Evolutionary conservation across 2,113 vertebrate genomes (phyloP), one percentile per base, ranked within the genome.

Genomic region (Brachyhypopomus occidentalis): DNA sequence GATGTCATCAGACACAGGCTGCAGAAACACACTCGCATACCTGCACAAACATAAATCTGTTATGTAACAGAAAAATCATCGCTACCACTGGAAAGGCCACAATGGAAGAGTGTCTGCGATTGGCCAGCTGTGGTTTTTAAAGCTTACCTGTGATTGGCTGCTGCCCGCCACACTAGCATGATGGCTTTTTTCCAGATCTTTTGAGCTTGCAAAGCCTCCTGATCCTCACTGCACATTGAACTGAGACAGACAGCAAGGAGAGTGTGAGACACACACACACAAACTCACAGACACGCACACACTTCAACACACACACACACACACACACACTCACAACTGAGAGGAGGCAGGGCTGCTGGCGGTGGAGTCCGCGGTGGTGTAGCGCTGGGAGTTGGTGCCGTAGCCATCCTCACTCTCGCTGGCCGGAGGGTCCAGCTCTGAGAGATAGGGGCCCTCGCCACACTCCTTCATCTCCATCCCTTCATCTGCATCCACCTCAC

Each of bases 101-200:
- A 9, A 20, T 52, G 22, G 4, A 78, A 79, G 8, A 80, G 20
- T 23, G 36, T 23, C 23, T 23, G 55, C 17, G 36, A 5, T 16
- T 60, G 9, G 36, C n/a, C 34, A 75, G n/a, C 17, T 2, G 3
- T 14, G 36, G 2, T 55, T 27, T n/a, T 3, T 58, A 52, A 67
- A 27, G 66, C 88, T 91, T 80, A 97, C 98, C 97, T 97, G 93
- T 99, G 97, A 93, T 99, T 99, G 86, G 98, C 97, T 82, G 98
- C 98, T 55, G 98, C 98, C 91, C 98, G 95, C 98, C 98, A 99
- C 84, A 99, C 98, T 83, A 99, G 91, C 98, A 99, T 99, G 74
- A 99, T 99, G 74, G 98, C 96, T 90, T 99, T 99, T 91, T 99
- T 99, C 98, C 98, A 99, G 88, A 99, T 99, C 91, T 99, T 99